phyloP scores from a whole-genome alignment of 2,888 invertebrate species.

The Phalangium opilio region DNA sequence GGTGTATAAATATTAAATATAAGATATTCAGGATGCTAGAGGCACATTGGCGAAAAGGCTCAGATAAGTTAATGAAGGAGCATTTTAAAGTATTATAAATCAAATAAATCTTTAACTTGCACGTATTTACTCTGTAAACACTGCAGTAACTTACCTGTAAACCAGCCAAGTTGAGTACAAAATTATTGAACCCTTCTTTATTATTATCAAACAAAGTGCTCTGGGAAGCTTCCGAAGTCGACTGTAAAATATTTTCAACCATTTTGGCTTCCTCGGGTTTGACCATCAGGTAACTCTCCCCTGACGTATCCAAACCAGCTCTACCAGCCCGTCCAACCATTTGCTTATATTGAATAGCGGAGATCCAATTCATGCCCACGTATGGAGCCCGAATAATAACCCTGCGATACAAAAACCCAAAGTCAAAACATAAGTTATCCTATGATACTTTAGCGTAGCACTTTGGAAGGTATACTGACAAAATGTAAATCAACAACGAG shows the following conservation, averaged over 20 bases:
- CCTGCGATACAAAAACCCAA: too few species aligned
- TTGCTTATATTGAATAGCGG: conserved; percentile 71
- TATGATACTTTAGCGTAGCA: too few species aligned
- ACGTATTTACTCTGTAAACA: too few species aligned
- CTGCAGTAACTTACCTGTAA: not conserved
- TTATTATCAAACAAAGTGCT: not conserved
- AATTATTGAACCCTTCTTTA: not conserved
- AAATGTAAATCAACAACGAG: too few species aligned
- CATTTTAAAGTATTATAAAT: too few species aligned
- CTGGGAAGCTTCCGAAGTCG: not conserved
- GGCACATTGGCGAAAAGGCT: too few species aligned
- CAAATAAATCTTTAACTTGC: too few species aligned
- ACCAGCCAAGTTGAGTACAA: not conserved
- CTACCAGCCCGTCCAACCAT: conserved; percentile 91
- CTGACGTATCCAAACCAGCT: conserved; percentile 63
- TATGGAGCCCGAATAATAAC: conserved; percentile 70
- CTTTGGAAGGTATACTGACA: too few species aligned
- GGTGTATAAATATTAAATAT: too few species aligned
- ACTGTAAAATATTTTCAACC: conserved; percentile 23
- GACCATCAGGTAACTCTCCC: conserved; percentile 54
- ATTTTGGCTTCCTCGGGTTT: conserved; percentile 41
- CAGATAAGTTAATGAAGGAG: too few species aligned
- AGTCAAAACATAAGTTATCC: too few species aligned
- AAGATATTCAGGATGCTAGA: too few species aligned
- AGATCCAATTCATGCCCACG: conserved; percentile 56